Evolutionary conservation across 2,888 invertebrate species (phyloP).

Genomic region (Meteorus colon): DNA sequence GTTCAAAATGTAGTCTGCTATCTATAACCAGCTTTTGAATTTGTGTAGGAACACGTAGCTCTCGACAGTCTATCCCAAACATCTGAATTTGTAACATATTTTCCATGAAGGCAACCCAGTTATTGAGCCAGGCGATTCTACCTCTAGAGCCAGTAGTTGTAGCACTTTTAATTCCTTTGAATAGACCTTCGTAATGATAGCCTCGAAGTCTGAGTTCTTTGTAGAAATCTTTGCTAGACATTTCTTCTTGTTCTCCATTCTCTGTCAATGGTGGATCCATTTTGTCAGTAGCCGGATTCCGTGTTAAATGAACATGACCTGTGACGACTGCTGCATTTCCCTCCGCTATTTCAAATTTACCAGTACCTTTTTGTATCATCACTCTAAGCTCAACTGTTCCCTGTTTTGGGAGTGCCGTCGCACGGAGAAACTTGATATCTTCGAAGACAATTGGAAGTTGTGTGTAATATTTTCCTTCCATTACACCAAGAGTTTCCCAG

Average conservation of each 20-base stretch:
- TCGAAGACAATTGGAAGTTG: slow-evolving; percentile 88
- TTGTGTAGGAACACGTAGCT: slow-evolving; percentile 77
- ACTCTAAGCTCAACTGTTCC: slow-evolving; percentile 75
- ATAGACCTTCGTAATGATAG: slow-evolving; percentile 75
- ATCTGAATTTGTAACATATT: slow-evolving; percentile 80
- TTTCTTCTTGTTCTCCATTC: slow-evolving; percentile 49
- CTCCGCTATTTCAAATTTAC: slow-evolving; percentile 78
- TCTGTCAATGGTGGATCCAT: slow-evolving; percentile 57
- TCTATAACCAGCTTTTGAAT: slow-evolving; percentile 77
- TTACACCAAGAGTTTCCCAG: slow-evolving; percentile 86
- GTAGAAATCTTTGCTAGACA: slow-evolving; percentile 39
- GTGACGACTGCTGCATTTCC: slow-evolving; percentile 81
- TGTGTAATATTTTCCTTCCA: slow-evolving; percentile 79
- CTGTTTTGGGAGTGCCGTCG: slow-evolving; percentile 85
- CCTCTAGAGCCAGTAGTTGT: slow-evolving; percentile 72
- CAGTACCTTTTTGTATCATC: slow-evolving; percentile 77
- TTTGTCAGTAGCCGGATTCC: slow-evolving; percentile 67
- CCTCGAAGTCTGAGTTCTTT: slow-evolving; percentile 75
- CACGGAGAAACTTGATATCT: slow-evolving; percentile 87
- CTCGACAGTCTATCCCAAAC: slow-evolving; percentile 71
- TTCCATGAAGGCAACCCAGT: slow-evolving; percentile 83
- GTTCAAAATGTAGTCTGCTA: slow-evolving; percentile 71
- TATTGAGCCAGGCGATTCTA: slow-evolving; percentile 76
- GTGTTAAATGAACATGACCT: slow-evolving; percentile 79
- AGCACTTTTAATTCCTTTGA: slow-evolving; percentile 74